Conservation (phyloP, 2,797 vertebrate genomes). For the Botia kubotai region DNA sequence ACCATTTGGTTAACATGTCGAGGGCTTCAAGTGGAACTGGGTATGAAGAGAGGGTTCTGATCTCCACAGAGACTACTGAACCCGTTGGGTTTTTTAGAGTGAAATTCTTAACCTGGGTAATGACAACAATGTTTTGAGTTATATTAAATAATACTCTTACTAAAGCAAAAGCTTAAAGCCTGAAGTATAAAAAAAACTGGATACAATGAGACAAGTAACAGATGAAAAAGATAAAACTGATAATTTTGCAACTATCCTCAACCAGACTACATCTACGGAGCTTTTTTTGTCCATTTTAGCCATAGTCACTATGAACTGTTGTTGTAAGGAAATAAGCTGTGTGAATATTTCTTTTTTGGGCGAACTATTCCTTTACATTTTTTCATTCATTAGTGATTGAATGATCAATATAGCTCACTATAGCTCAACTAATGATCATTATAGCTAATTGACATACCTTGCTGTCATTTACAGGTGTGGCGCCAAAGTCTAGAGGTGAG, state of each 20-base stretch:
- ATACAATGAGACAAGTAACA: not conserved
- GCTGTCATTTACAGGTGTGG: conserved; percentile 90
- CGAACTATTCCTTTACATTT: not conserved
- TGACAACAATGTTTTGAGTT: not conserved
- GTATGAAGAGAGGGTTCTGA: conserved; percentile 87
- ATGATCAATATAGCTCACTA: not conserved
- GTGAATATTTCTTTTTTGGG: too few species aligned
- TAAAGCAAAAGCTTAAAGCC: too few species aligned
- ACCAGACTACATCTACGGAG: too few species aligned
- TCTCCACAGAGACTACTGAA: conserved; percentile 88
- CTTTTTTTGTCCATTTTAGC: too few species aligned
- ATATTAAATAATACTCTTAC: not conserved
- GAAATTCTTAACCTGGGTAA: conserved; percentile 86
- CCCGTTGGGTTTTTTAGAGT: conserved; percentile 90
- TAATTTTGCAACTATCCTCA: not conserved
- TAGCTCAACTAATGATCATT: not conserved
- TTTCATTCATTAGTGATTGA: not conserved
- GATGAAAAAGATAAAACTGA: not conserved
- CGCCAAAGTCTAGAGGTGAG: conserved; percentile 85
- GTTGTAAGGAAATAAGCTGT: too few species aligned
- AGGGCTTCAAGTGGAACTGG: conserved; percentile 86
- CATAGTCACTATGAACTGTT: too few species aligned
- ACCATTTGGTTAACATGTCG: conserved; percentile 92
- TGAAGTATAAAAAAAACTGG: too few species aligned
- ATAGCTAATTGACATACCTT: conserved; percentile 75